These are phyloP conservation scores for Temnopleurus reevesii DNA, from an alignment of 53 echinoderm and acorn worm genomes.

Conservation along the genomic window DNA sequence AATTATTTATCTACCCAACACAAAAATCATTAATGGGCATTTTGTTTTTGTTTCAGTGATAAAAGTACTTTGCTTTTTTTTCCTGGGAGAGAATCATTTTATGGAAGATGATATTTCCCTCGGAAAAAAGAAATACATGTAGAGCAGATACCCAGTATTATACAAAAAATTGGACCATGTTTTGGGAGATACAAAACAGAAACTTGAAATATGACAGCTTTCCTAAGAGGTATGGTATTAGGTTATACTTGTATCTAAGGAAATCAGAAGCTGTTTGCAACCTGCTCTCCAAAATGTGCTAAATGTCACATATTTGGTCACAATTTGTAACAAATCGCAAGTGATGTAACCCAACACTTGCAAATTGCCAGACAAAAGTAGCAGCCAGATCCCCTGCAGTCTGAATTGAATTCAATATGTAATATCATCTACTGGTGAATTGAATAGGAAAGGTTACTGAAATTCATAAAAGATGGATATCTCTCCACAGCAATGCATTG, in stretches of 20 bases:
- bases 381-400: not conserved
- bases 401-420: not conserved
- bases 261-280: constrained; percentile 16
- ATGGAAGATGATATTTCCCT: no score
- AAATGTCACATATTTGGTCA: constrained; percentile 41
- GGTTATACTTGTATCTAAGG: not conserved
- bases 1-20: no score
- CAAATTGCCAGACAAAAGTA: constrained; percentile 1
- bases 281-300: not conserved
- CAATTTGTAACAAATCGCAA: constrained; percentile 26
- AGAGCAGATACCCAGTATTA: no score
- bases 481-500: not conserved
- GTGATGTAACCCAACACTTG: constrained; percentile 17
- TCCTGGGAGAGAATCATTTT: no score
- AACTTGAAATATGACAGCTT: not conserved
- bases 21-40: no score
- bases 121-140: no score
- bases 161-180: no score
- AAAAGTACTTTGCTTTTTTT: no score
- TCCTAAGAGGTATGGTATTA: not conserved
- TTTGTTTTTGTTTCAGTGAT: no score
- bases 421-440: constrained; percentile 11
- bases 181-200: not conserved
- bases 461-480: not conserved
- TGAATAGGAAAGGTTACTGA: constrained; percentile 1